These are phyloP conservation scores for Gallinago solitaria DNA, from an alignment of 2,797 vertebrate genomes.

Conservation along the genomic window DNA sequence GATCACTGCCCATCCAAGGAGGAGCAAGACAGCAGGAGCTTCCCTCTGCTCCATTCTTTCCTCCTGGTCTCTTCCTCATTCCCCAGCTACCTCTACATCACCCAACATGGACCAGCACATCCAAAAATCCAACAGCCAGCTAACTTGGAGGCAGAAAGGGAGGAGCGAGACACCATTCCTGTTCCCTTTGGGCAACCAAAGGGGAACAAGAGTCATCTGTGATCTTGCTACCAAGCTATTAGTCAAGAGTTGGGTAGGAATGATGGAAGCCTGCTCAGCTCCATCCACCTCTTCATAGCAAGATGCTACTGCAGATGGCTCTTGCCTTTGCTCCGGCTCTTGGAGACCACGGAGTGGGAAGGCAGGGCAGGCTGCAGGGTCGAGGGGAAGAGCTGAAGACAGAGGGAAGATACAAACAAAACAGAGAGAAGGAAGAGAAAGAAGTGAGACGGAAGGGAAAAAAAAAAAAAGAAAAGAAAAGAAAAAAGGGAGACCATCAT, in stretches of 20 bases:
- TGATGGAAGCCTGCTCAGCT: background rate
- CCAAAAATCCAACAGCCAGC: background rate
- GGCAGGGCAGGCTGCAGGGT: background rate
- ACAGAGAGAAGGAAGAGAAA: background rate
- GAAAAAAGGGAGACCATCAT: background rate
- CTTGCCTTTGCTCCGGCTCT: background rate
- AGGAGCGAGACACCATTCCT: background rate
- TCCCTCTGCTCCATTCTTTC: background rate
- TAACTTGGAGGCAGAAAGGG: background rate
- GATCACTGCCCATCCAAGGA: background rate
- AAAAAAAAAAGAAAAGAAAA: background rate
- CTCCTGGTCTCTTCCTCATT: background rate
- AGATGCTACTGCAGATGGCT: accelerated
- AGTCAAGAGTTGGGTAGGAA: background rate
- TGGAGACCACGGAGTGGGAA: accelerated
- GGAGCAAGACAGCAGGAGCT: background rate
- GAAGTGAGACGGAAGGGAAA: background rate
- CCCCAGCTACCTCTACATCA: background rate
- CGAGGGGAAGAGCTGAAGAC: background rate
- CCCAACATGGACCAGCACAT: accelerated
- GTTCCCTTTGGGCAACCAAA: background rate
- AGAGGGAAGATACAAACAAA: background rate
- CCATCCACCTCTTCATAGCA: background rate
- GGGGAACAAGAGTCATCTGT: background rate
- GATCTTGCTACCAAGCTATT: background rate